phyloP scores from a whole-genome alignment of 2,797 vertebrate species.

The Myiotriccus ornatus region DNA sequence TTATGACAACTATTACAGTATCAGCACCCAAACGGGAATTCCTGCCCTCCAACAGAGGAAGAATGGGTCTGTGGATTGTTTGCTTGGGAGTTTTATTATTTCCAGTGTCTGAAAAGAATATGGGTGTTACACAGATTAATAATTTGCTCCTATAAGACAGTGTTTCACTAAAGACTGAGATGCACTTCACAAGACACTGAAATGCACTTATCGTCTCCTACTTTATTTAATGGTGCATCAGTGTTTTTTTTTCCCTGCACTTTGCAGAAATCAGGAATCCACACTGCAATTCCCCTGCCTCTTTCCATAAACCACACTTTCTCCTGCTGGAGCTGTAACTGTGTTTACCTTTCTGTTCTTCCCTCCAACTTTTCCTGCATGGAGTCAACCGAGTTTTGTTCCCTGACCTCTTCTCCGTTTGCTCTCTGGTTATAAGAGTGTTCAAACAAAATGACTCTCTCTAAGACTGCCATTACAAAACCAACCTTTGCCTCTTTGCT shows the following conservation, averaged over 20 bases:
- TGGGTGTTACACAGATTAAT: not conserved
- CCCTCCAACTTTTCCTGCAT: not conserved
- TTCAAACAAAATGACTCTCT: conserved; percentile 25
- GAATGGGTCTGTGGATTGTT: not conserved
- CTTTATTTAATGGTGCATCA: not conserved
- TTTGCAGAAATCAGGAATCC: not conserved
- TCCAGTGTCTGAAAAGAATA: not conserved
- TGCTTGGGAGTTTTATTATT: not conserved
- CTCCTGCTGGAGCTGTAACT: not conserved
- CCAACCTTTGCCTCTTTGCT: not conserved
- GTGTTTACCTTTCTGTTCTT: not conserved
- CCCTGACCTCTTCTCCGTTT: conserved; percentile 10
- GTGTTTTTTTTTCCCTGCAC: not conserved
- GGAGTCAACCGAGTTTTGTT: not conserved
- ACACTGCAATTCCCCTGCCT: not conserved
- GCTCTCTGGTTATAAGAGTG: not conserved
- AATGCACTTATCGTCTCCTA: not conserved
- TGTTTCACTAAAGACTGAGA: not conserved
- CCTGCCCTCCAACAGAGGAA: not conserved
- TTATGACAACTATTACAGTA: not conserved
- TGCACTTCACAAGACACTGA: too few species aligned
- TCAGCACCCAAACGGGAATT: not conserved
- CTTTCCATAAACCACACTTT: not conserved
- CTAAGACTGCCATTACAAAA: not conserved
- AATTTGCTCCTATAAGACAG: not conserved